Base-by-base conservation (phyloP, 2,113 vertebrate species). In the Phycodurus eques region DNA sequence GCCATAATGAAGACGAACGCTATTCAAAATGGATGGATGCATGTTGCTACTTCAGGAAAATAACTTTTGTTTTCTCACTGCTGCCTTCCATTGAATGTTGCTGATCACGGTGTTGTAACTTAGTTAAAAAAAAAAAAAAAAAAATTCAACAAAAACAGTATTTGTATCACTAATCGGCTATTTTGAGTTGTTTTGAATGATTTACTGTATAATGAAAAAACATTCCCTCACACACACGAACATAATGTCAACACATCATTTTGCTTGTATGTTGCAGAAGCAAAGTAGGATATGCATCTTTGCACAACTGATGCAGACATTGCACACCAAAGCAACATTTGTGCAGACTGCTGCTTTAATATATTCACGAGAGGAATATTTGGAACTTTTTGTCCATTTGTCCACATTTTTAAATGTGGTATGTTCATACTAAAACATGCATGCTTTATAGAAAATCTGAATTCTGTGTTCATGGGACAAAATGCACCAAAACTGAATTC, bases 261-360 rank as follows among this genome's bases (percentile, higher is more conserved):
- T 31, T 27, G 10, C 57, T 64, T 64, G 17, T 44, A 44, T 44
- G 20, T 12, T n/a, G 3, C 20, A 64, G 62, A 42, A 64, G 19
- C 20, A 64, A 64, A 64, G 20, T 22, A n/a, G 61, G 69, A 22
- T 12, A 51, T 62, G 66, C 42, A 80, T 74, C 19, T 78, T 85
- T 88, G 85, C 86, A 88, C 86, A 79, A 56, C 7, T 69, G 47
- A 69, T 72, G 79, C 74, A 74, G 53, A 15, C 72, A 74, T 84
- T 88, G 87, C 86, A 89, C 1, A 42, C 78, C 53, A n/a, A 73
- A 67, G 5, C 72, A 76, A 4, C 27, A 27, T 44, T 57, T 66
- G 27, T 67, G 74, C 2, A 67, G 27, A 53, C 19, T 71, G 76
- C 81, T 82, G 71, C 68, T 76, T 69, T 70, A 3, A 44, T 27